phyloP scores from a whole-genome alignment of 2,113 vertebrate species.

The Crotalus helleri region DNA sequence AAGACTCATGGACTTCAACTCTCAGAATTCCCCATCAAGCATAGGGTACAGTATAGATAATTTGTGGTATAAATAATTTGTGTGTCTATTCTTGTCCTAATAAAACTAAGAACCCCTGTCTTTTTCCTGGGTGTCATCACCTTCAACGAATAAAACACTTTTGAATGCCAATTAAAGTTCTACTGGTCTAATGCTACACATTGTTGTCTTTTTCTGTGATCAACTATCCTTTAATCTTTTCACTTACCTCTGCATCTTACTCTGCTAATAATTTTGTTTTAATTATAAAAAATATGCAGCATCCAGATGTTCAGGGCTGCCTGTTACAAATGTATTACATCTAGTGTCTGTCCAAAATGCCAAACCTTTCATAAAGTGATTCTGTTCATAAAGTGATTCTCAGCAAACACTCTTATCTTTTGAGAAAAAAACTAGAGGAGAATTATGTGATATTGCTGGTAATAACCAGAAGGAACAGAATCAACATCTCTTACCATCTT shows the following conservation, averaged over 20 bases:
- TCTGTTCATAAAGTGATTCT: background rate
- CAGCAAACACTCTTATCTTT: background rate
- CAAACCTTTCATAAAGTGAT: background rate
- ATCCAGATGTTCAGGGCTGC: background rate
- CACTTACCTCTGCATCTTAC: background rate
- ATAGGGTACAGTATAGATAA: background rate
- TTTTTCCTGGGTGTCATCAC: conserved; percentile 33
- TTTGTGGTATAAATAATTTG: conserved; percentile 44
- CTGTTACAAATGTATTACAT: background rate
- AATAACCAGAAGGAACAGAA: background rate
- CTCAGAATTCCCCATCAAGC: background rate
- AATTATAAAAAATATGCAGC: background rate
- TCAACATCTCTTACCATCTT: background rate
- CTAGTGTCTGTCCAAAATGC: background rate
- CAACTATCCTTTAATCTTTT: background rate
- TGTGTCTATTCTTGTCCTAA: conserved; percentile 50
- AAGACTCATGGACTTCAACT: background rate
- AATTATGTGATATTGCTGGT: background rate
- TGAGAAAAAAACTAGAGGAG: background rate
- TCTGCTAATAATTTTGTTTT: background rate
- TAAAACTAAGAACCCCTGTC: conserved; percentile 52
- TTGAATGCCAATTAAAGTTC: no score
- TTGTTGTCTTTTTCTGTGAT: background rate
- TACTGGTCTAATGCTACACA: background rate
- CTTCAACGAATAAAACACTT: conserved; percentile 1